Base-by-base conservation (phyloP, 2,888 invertebrate genomes). In the Belgica antarctica region DNA sequence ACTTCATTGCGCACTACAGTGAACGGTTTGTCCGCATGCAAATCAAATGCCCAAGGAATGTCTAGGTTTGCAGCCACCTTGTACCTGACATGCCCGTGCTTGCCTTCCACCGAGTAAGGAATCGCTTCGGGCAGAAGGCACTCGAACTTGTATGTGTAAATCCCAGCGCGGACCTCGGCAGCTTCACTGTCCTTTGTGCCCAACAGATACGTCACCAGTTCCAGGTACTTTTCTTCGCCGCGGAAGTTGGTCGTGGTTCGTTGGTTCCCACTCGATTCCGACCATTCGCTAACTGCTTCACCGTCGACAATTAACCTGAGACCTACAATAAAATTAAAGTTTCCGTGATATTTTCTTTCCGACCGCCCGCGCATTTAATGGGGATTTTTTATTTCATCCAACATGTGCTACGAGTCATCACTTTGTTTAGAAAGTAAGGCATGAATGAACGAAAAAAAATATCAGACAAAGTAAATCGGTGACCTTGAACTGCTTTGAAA, bases 1-100 rank as follows among this genome's bases (percentile, higher is more conserved):
- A 94, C 92, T 75, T 91, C 81, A 10, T 88, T 83, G 74, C 89
- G 87, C 34, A 91, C 83, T 3, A 94, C 88, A 34, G 89, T 91
- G 75, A 94, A 92, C 1, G 87, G 86, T 74, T 84, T 83, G 77
- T 89, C 89, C 59, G 75, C 78, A 1, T 70, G 36, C 7, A 61
- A 15, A 70, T 86, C 84, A 47, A 83, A 78, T 57, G 84, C 81
- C 80, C 85, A 86, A 0, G 85, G 81, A 59, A 84, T 78, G 76
- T 85, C 83, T 73, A 86, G 82, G 34, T 85, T 83, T 0, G 81
- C 83, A 73, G 83, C 84, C 59, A 85, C 75, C 75, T 83, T 80
- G 76, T 88, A 88, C 1, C 86, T 77, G 28, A 85, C 78, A 71
- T 81, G 80, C 0, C 85, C 85, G 10, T 78, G 72, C 0, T 73